Evolutionary conservation across 2,888 invertebrate species (phyloP), one percentile per base, ranked within the genome.

Genomic region (Archips crataeganus): DNA sequence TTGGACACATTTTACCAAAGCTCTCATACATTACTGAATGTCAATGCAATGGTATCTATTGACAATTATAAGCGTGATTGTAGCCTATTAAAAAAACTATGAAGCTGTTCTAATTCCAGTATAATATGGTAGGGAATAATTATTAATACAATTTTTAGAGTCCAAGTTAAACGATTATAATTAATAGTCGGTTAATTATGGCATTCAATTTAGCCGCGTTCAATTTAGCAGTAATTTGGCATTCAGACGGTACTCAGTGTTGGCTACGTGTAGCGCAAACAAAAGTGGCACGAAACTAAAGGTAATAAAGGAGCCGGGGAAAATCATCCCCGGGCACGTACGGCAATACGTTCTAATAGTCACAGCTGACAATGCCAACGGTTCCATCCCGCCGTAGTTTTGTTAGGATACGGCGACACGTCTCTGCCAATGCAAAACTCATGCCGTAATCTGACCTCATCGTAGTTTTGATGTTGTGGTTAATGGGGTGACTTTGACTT

Each of bases 311-410:
- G 83, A 83, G 83, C 81, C 79, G 68, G 77, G 83, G 82, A 82
- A 85, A 83, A 84, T 83, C 84, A 85, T 88, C 85, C 85, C 85
- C 77, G 77, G 82, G 88, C 92, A 92, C 91, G 92, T 91, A 90
- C 89, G 82, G 84, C 91, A 88, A 91, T 92, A 92, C 90, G 88
- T 90, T 90, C 89, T 91, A 90, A 92, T 91, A 89, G 92, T 87
- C 86, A 85, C 86, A 82, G 85, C 85, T 89, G 88, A 89, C 90
- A 90, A 90, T 89, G 81, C 75, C 79, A 39, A 72, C 77, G 74
- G 84, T 84, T 85, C 84, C 82, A 83, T 69, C 54, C 80, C 82
- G 87, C 80, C 82, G 87, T 88, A 92, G 92, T 94, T 93, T 92
- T 92, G 89, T 91, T 91, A 90, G 90, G 87, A 85, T 82, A 66